A percentile compares a stretch with the other conserved stretches of the same genome.
Evolutionary conservation across 1,140 invertebrate genomes (phyloP).

Genomic region (Drosophila ficusphila): DNA sequence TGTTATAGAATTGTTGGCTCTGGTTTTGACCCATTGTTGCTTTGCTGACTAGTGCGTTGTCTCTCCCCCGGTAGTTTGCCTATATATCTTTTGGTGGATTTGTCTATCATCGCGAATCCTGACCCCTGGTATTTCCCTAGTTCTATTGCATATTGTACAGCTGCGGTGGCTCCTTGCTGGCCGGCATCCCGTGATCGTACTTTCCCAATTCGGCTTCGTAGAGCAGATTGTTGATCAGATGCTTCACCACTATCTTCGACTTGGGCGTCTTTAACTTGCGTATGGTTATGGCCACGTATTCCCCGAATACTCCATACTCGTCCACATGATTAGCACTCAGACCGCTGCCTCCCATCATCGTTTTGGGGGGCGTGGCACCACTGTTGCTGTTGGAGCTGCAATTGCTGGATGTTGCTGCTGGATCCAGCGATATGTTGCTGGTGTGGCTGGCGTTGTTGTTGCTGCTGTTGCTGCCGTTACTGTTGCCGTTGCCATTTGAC

Average conservation of each 20-base stretch:
- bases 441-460: constrained; percentile 15
- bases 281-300: constrained; percentile 82
- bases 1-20: constrained; percentile 59
- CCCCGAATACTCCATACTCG: constrained; percentile 80
- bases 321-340: constrained; percentile 63
- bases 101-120: not conserved
- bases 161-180: constrained; percentile 79
- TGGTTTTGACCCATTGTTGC: constrained; percentile 44
- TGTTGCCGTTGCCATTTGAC: constrained; percentile 47
- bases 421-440: constrained; percentile 50
- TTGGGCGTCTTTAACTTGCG: constrained; percentile 79
- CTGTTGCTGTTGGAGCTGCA: constrained; percentile 48
- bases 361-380: constrained; percentile 46
- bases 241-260: constrained; percentile 80
- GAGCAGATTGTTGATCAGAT: constrained; percentile 78
- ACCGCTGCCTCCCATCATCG: constrained; percentile 10
- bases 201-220: constrained; percentile 81
- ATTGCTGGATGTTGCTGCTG: constrained; percentile 34
- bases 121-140: not conserved
- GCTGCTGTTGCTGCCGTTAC: constrained; percentile 18
- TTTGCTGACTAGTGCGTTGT: constrained; percentile 71
- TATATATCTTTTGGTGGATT: not conserved
- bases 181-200: constrained; percentile 80
- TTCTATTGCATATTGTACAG: constrained; percentile 76
- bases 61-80: constrained; percentile 3